Percentiles rank a stretch among this genome's conserved stretches.
Evolutionary conservation across 2,888 invertebrate species (phyloP).

Genomic region (Callimorpha dominula): DNA sequence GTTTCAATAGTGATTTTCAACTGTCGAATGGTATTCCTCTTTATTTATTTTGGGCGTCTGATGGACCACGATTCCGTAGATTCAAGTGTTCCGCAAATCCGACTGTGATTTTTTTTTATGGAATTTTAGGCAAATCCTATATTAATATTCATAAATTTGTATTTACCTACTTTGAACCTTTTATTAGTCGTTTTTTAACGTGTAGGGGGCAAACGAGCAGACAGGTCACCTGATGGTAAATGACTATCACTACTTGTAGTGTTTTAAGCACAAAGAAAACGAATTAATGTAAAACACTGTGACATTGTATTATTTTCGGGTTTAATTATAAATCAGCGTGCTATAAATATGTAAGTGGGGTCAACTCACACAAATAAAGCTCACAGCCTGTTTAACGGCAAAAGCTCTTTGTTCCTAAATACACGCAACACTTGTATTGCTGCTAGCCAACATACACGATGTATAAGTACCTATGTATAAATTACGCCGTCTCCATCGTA

Average conservation of each 20-base stretch:
- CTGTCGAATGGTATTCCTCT: no score
- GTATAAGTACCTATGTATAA: constrained; percentile 50
- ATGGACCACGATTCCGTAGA: no score
- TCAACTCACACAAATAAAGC: constrained; percentile 46
- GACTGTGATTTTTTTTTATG: no score
- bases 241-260: not conserved
- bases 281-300: constrained; percentile 5
- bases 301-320: constrained; percentile 12
- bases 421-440: constrained; percentile 66
- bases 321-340: constrained; percentile 31
- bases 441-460: constrained; percentile 36
- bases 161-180: no score
- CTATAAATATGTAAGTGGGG: constrained; percentile 46
- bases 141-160: no score
- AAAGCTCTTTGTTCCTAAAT: constrained; percentile 67
- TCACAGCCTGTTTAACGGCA: constrained; percentile 41
- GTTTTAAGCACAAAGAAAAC: constrained; percentile 10
- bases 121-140: no score
- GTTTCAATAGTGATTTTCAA: no score
- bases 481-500: constrained; percentile 60
- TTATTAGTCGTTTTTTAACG: no score
- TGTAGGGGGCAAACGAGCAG: no score
- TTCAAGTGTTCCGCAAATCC: no score
- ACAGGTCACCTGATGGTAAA: no score
- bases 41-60: no score